These are phyloP conservation scores for Pluvianellus socialis DNA, from an alignment of 2,113 vertebrate genomes.

Conservation along the genomic window DNA sequence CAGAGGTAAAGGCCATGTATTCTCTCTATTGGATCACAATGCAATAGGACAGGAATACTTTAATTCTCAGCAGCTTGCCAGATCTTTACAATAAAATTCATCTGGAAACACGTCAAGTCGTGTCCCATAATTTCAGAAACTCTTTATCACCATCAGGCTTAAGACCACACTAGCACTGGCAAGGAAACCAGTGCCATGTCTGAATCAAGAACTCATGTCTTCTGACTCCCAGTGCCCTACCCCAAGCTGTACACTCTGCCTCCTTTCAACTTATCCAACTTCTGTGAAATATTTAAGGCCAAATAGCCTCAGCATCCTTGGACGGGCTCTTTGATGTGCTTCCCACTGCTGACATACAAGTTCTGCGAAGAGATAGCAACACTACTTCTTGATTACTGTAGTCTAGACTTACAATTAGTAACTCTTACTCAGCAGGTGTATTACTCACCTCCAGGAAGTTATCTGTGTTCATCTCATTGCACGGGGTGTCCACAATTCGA, in stretches of 20 bases:
- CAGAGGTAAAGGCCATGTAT: slow-evolving; percentile 1
- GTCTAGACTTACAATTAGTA: background rate
- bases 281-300: background rate
- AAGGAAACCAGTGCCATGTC: background rate
- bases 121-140: background rate
- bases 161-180: background rate
- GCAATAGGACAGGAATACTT: background rate
- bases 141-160: background rate
- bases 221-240: background rate
- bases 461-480: slow-evolving; percentile 96
- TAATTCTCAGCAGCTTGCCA: background rate
- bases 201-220: background rate
- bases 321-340: background rate
- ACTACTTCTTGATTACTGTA: background rate
- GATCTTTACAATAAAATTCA: background rate
- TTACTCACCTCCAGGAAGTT: slow-evolving; percentile 85
- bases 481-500: slow-evolving; percentile 94
- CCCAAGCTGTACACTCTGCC: background rate
- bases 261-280: background rate
- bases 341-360: background rate
- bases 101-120: background rate
- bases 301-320: background rate
- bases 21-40: background rate
- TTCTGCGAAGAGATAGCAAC: background rate
- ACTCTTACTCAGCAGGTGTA: background rate